Base-by-base conservation (phyloP, 2,888 invertebrate genomes). In the Polia nebulosa region DNA sequence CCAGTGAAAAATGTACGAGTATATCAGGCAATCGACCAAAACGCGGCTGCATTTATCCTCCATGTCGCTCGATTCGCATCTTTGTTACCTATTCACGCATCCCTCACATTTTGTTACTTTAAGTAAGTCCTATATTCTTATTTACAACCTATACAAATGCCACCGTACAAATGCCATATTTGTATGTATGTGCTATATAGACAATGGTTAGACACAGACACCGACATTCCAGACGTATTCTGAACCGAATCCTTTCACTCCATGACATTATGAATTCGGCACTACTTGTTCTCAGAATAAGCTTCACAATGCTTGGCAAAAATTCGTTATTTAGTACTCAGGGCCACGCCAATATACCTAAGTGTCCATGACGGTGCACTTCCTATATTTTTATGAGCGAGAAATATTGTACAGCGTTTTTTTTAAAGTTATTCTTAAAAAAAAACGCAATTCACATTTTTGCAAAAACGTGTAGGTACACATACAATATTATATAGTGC, bases 241-340 rank as follows among this genome's bases (percentile, higher is more conserved):
- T 68, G 66, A 63, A 73, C 78, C 83, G 76, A 86, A 86, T 89
- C 93, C 93, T 91, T 92, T 92, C 93, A 92, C 92, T 89, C 76
- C 80, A 78, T 86, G 91, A 89, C 89, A 90, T 90, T 90, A 86
- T 75, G 11, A 84, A 84, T 79, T 86, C 82, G 85, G 84, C 77
- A 81, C 85, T 77, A 87, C 84, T 79, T 84, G 87, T 92, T 91
- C 93, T 86, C 53, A 78, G 92, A 91, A 92, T 77, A 81, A 85
- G 78, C 77, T 64, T 64, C 51, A 69, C 63, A 77, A 62, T 71
- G 64, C 63, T 64, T 63, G 55, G 71, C 66, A 65, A 76, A 81
- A 78, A 72, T 81, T 56, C 60, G 64, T 71, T 78, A 62, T 76
- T 62, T 71, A 44, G 56, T 63, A 70, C 56, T 81, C 81, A 78